Evolutionary conservation across 2,888 invertebrate genomes (phyloP), one percentile per base, ranked within the genome.

Genomic region (Amblyteles armatorius): DNA sequence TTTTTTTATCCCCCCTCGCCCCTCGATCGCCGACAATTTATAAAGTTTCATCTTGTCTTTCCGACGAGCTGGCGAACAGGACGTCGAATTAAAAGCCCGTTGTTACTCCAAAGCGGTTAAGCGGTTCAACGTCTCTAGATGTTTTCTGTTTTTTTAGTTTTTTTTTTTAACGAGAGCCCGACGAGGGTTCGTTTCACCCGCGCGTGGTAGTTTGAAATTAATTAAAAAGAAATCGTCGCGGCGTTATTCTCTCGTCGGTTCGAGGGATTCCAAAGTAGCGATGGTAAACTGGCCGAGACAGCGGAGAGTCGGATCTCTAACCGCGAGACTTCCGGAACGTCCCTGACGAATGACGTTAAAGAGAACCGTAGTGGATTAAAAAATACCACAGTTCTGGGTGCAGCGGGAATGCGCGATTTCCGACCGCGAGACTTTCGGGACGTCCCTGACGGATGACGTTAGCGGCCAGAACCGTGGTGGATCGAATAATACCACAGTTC

Each of bases 71-170:
- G 36, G 33, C 26, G 40, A 74, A 82, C 78, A 55, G 36, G 71
- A 68, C 71, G 79, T 79, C 57, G 79, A 79, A 55, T 85, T 85
- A 85, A 82, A 85, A 83, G 82, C 76, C 78, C 79, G 82, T 82
- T 85, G 83, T 83, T 82, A 76, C 83, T 44, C 40, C 33, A 3
- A 69, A 82, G 79, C 55, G 55, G 22, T 36, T 36, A 36, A 55
- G 55, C 55, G 22, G 19, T 55, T 55, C 55, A 55, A 55, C 55
- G 55, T 55, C 55, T 19, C 22, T 22, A 36, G 29, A 29, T 29
- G 1, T 9, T 36, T 36, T 36, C 0, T 36, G 9, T 77, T 68
- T 44, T 36, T 16, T 77, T 68, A 33, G 4, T 33, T 7, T 7
- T 36, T 36, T 9, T 36, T n/a, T 77, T 60, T 36, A 48, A 40